Base-by-base conservation (phyloP, 1,140 invertebrate species). In the Saxidomus purpurata region DNA sequence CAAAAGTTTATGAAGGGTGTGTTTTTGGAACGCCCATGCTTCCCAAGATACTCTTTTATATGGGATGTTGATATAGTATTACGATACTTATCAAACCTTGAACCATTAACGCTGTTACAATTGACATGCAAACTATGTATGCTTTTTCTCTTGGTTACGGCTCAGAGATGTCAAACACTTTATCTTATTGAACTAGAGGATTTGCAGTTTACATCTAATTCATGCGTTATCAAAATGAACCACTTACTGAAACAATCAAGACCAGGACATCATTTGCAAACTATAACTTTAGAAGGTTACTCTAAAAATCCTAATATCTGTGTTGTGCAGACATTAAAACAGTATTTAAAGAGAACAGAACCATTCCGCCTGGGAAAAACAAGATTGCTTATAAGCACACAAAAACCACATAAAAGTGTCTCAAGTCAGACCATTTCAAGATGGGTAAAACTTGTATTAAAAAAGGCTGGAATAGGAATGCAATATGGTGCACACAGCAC, bases 381-480 rank as follows among this genome's bases (percentile, higher is more conserved):
- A 55, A 4, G 40, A 38, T 83, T 83, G 31, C 22, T 83, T 0
- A 69, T 83, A 63, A 67, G 31, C 61, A 67, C 81, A 28, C 22
- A 47, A 28, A 80, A 49, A 34, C 77, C 77, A 80, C 55, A 63
- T 36, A 83, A 83, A 43, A n/a, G 28, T 13, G 61, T 47, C 22
- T 83, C 81, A n/a, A 9, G 36, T 61, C 22, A 52, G 17, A 83
- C 81, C 6, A 28, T 83, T 38, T 34, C 49, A 31, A 1, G 47
- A 4, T 83, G 55, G 81, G 55, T 69, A 40, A 83, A 83, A 69
- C 8, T 67, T 15, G 36, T 83, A n/a, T 9, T 83, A 47, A 43
- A 6, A 15, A 83, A 83, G 55, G 13, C 81, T 11, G 81, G 81
- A 3, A 47, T 83, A 11, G 55, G n/a, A n/a, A n/a, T n/a, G n/a